Percentiles rank a stretch among this genome's conserved stretches.
Evolutionary conservation across 2,797 vertebrate genomes (phyloP).

Genomic region (Brachyrhaphis roseni): DNA sequence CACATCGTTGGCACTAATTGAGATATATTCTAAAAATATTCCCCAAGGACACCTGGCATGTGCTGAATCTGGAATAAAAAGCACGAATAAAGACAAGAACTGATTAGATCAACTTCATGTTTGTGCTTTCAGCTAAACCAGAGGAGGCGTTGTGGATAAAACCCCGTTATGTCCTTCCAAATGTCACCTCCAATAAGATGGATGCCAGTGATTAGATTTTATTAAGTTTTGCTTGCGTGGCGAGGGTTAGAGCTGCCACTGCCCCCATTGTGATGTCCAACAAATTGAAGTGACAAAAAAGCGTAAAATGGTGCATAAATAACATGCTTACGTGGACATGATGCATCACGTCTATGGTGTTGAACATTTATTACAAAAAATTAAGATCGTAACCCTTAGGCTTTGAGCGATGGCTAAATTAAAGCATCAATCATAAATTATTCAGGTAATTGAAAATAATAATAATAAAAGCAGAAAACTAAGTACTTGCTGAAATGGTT

Average conservation of each 20-base stretch:
- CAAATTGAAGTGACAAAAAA: constrained; percentile 1
- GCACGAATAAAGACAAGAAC: constrained; percentile 21
- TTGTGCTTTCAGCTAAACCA: constrained; percentile 35
- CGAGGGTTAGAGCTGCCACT: constrained; percentile 4
- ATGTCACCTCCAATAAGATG: constrained; percentile 46
- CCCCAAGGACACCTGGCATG: constrained; percentile 28
- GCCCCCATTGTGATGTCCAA: neutral
- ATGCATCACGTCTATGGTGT: neutral
- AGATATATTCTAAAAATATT: constrained; percentile 17
- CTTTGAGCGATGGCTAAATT: neutral
- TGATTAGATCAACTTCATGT: constrained; percentile 39
- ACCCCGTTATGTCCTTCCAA: constrained; percentile 24
- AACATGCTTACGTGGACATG: neutral
- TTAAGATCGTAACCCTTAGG: neutral
- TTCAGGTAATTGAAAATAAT: neutral
- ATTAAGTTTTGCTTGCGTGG: constrained; percentile 33
- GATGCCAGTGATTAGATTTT: constrained; percentile 48
- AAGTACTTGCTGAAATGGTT: neutral
- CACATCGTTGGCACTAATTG: constrained; percentile 4
- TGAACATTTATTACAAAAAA: neutral
- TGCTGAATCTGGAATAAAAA: constrained; percentile 18
- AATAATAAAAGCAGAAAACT: neutral
- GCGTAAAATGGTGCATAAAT: neutral
- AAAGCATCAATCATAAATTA: neutral
- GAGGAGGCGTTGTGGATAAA: constrained; percentile 16